Evolutionary conservation across 2,797 vertebrate genomes (phyloP).

Genomic region (Clarias platycephalus): DNA sequence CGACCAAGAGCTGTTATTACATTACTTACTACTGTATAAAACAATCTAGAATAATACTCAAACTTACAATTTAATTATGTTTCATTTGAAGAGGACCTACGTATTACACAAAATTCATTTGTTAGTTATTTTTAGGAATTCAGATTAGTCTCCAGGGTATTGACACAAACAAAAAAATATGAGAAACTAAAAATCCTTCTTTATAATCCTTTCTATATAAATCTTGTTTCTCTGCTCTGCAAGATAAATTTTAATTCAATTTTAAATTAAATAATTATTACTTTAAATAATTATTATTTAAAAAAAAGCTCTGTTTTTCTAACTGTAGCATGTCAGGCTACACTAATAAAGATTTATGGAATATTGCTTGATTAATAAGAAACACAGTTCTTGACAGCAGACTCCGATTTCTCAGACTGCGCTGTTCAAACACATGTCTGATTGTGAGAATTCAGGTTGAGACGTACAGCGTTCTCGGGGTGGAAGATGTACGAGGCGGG

Average conservation of each 20-base stretch:
- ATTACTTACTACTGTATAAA: not conserved
- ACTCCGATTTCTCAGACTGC: not conserved
- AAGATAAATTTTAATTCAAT: no score
- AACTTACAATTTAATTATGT: not conserved
- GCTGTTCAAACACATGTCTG: not conserved
- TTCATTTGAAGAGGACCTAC: not conserved
- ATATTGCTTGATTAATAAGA: not conserved
- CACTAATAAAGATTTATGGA: not conserved
- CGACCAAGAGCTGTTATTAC: not conserved
- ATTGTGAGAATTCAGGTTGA: not conserved
- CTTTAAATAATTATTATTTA: not conserved
- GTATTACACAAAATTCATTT: no score
- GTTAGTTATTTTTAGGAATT: no score
- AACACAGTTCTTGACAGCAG: not conserved
- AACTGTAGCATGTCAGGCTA: not conserved
- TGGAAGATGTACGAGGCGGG: slow-evolving; percentile 99
- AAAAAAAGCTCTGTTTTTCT: not conserved
- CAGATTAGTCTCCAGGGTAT: no score
- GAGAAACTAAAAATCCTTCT: no score
- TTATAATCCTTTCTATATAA: no score
- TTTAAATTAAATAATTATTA: no score
- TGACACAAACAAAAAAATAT: no score
- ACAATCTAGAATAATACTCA: not conserved
- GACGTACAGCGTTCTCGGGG: slow-evolving; percentile 94
- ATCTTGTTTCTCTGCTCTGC: no score